Base-by-base conservation (phyloP, 2,797 vertebrate species). In the Phylloscopus collybita region DNA sequence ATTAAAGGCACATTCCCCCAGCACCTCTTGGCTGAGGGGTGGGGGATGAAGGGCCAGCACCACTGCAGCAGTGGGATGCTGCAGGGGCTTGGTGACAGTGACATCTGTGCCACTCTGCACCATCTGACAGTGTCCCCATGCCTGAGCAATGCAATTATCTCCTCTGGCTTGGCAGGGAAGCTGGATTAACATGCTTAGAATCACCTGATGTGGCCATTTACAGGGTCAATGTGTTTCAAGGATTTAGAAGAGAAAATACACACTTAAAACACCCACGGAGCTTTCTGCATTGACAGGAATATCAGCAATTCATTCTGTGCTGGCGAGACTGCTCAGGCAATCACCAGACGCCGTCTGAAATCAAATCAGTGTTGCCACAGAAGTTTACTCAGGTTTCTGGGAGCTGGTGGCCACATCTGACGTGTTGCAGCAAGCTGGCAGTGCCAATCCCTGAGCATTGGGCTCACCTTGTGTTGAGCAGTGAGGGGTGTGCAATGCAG, bases 151-250 rank as follows among this genome's bases (percentile, higher is more conserved):
- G 91, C 7, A 84, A 96, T 96, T 96, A 97, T 93, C 79, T 83
- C 86, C 79, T 76, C 64, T 2, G 16, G 86, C 92, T 95, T 89
- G 94, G 94, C 88, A 92, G 94, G 92, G 91, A 96, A 94, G 94
- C 95, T 93, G 96, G 96, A 97, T 97, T 97, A 97, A 94, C 92
- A 82, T 86, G 88, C 96, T 96, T 74, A 93, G 66, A 88, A 92
- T 93, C 95, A 97, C 93, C 95, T 96, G 95, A 97, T 93, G 95
- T 42, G 72, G 96, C 92, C 92, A 91, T 96, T 96, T 93, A 93
- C 81, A 91, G 95, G 95, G 95, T 95, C 93, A 96, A 66, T 56
- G 86, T 86, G 86, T 79, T 95, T 80, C 93, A 94, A 93, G 93
- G 94, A 96, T 96, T 96, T 96, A 90, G 89, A 80, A 88, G 81